phyloP scores from a whole-genome alignment of 1,140 invertebrate genomes.

The Odontomachus brunneus region DNA sequence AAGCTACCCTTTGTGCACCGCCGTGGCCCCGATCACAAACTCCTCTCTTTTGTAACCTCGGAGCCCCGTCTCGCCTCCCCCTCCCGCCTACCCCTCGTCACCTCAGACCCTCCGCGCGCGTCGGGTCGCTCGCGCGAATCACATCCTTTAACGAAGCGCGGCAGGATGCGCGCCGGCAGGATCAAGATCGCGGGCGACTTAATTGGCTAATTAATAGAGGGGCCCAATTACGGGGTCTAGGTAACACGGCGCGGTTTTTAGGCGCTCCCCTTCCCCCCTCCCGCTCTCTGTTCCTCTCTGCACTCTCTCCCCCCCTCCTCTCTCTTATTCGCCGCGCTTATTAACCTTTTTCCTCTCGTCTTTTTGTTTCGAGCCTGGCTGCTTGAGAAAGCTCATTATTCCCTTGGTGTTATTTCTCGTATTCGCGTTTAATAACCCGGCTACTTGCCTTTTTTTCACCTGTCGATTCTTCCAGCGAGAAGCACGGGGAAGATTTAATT shows the following conservation, averaged over 20 bases:
- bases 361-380: slow-evolving; percentile 32
- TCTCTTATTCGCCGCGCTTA: slow-evolving; percentile 13
- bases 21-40: slow-evolving; percentile 12
- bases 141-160: slow-evolving; percentile 73
- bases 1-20: slow-evolving; percentile 51
- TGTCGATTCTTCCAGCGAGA: too few species aligned
- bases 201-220: slow-evolving; percentile 82
- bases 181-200: slow-evolving; percentile 78
- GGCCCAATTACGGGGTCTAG: slow-evolving; percentile 75
- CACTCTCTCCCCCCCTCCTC: not conserved
- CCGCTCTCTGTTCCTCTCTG: not conserved
- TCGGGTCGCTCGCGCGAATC: slow-evolving; percentile 66
- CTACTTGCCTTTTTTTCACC: too few species aligned
- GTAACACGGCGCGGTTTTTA: slow-evolving; percentile 72
- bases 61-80: slow-evolving; percentile 36
- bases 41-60: slow-evolving; percentile 38
- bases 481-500: too few species aligned
- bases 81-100: too few species aligned
- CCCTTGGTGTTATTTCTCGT: too few species aligned
- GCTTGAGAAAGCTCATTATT: not conserved
- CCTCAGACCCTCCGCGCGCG: slow-evolving; percentile 33
- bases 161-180: slow-evolving; percentile 71
- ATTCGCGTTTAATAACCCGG: too few species aligned
- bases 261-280: slow-evolving; percentile 50
- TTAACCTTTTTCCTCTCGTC: slow-evolving; percentile 28